Evolutionary conservation across 2,888 invertebrate genomes (phyloP).

Genomic region (Andrena flavipes): DNA sequence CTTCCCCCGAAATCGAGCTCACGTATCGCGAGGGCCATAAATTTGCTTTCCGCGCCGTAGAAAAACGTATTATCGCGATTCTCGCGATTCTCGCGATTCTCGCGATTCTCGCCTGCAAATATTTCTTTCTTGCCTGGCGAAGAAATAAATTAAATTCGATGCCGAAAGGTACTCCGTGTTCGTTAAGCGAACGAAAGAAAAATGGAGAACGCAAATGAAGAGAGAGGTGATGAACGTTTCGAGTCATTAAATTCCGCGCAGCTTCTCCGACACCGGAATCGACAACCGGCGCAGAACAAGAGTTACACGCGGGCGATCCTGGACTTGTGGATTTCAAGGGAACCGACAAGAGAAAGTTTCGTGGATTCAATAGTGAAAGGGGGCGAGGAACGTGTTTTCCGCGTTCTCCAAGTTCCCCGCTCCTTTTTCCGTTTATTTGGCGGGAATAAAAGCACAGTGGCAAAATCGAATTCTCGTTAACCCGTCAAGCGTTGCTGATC

Average conservation of each 20-base stretch:
- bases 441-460: conserved; percentile 39
- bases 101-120: conserved; percentile 43
- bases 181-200: neutral
- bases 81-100: conserved; percentile 43
- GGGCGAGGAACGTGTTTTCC: neutral
- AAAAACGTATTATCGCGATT: conserved; percentile 47
- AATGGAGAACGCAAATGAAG: neutral
- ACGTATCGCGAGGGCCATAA: conserved; percentile 33
- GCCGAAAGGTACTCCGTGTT: neutral
- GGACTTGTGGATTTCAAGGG: conserved; percentile 37
- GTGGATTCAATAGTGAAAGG: conserved; percentile 52
- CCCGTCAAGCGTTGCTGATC: conserved; percentile 74
- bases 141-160: conserved; percentile 20
- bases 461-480: conserved; percentile 77
- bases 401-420: conserved; percentile 15
- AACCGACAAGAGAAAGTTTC: conserved; percentile 56
- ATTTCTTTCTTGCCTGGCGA: conserved; percentile 2
- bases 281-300: conserved; percentile 23
- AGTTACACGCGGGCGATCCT: conserved; percentile 15
- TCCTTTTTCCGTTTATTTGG: conserved; percentile 36
- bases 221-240: neutral
- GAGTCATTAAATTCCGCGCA: conserved; percentile 64
- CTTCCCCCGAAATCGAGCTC: conserved; percentile 36
- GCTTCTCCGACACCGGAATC: conserved; percentile 21
- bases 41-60: conserved; percentile 8